phyloP scores from a whole-genome alignment of 2,113 vertebrate genomes.

The Pseudorectes ferrugineus region DNA sequence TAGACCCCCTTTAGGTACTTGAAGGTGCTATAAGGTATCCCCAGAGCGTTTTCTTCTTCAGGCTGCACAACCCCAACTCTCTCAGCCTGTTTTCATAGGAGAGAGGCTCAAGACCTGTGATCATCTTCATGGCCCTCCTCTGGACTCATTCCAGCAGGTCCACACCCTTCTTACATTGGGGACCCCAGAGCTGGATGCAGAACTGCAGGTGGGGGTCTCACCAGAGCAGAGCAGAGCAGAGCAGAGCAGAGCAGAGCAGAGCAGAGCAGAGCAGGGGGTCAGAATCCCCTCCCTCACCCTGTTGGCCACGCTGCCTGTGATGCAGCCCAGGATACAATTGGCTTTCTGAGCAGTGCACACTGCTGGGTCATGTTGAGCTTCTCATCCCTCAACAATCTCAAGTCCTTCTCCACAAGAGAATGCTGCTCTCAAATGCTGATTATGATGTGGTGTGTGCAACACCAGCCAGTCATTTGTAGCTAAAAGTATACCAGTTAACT shows the following conservation, averaged over 20 bases:
- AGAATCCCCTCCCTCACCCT: neutral
- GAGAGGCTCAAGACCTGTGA: neutral
- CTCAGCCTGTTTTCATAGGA: neutral
- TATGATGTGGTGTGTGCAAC: neutral
- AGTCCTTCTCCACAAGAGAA: neutral
- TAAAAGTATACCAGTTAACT: neutral
- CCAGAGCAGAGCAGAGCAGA: neutral
- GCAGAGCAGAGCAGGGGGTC: neutral
- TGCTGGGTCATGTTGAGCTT: neutral
- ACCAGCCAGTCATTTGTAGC: neutral
- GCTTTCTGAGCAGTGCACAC: neutral
- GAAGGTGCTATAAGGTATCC: neutral
- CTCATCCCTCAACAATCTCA: neutral
- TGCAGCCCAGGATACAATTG: rapidly evolving
- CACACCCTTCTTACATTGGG: neutral
- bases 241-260: too few relatives aligned
- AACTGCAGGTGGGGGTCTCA: neutral
- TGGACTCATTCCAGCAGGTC: neutral
- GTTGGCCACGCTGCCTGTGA: rapidly evolving
- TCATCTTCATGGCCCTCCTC: neutral
- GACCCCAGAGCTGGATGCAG: neutral
- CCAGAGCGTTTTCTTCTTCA: neutral
- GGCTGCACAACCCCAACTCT: neutral
- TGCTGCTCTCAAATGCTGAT: neutral
- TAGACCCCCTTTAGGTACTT: neutral